These are phyloP conservation scores for Trididemnum nubilum DNA, from an alignment of 23 tunicate genomes.

Conservation along the genomic window DNA sequence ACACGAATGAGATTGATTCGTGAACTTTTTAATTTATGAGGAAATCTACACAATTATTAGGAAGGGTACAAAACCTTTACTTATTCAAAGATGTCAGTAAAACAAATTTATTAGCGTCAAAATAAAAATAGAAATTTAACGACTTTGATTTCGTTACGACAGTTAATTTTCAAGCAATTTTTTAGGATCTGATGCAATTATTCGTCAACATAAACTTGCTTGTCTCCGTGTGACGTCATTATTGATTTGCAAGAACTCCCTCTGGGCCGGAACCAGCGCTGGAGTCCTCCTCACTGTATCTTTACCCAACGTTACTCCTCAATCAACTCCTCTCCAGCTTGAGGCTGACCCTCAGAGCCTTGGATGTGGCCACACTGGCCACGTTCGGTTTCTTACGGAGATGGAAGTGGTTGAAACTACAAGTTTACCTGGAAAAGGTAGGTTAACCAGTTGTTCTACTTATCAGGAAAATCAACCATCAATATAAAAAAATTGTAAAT, in stretches of 20 bases:
- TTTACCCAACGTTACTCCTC: slow-evolving; percentile 61
- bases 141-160: no score
- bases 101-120: no score
- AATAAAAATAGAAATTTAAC: no score
- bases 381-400: slow-evolving; percentile 76
- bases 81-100: no score
- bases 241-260: slow-evolving; percentile 73
- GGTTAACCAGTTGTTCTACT: no score
- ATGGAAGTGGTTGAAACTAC: slow-evolving; percentile 49
- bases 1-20: no score
- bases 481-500: no score
- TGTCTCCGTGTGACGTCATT: slow-evolving; percentile 91
- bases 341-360: slow-evolving; percentile 77
- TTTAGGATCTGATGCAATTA: slow-evolving; percentile 89
- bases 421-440: slow-evolving; percentile 1
- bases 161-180: no score
- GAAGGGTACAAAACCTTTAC: no score
- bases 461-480: no score
- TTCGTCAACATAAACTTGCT: slow-evolving; percentile 94
- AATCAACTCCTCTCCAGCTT: slow-evolving; percentile 39
- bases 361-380: slow-evolving; percentile 91
- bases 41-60: no score
- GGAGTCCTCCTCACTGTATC: slow-evolving; percentile 87
- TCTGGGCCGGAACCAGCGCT: slow-evolving; percentile 95
- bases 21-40: no score